Base-by-base conservation (phyloP, 2,888 invertebrate species). In the Ormyrus rosae region DNA sequence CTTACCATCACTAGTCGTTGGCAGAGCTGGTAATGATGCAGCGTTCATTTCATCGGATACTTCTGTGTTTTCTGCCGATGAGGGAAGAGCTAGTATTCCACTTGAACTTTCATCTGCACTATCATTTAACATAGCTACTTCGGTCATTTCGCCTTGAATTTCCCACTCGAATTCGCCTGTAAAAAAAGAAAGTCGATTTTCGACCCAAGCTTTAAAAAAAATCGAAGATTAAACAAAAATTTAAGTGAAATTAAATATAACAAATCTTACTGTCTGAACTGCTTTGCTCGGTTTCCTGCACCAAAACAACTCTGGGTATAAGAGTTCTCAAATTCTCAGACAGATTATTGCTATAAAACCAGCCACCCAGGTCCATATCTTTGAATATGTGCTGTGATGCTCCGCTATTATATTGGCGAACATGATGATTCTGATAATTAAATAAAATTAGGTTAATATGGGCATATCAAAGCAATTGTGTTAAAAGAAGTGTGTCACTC, bases 101-200 rank as follows among this genome's bases (percentile, higher is more conserved):
- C 85, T 76, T 48, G 87, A 84, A 60, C 82, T 82, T 71, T 87
- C 87, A 11, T 87, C 87, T n/a, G 84, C 82, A 45, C 86, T 87
- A 76, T 87, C 88, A 55, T 89, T 89, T n/a, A 91, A 78, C 90
- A 90, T 89, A 58, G 89, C 84, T 46, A 90, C 88, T 78, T 92
- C 92, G 0, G 91, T 89, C 89, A 92, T 91, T 84, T 92, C 92
- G 10, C 91, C 91, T 69, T 94, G 95, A 60, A 92, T 93, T 87
- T 96, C 96, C 93, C 95, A 96, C 85, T 96, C 96, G 11, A 95
- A 92, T 86, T 95, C 95, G 87, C 93, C 94, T 94, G 87, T 0
- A 78, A 82, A 80, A 11, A 51, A 51, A 19, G 34, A 34, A 34
- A 34, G 34, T 34, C 34, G 34, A 34, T 34, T 34, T 34, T 34